A percentile compares a stretch with the other conserved stretches of the same genome.
These are phyloP conservation scores for Platycercus adscitus DNA, from an alignment of 2,113 vertebrate genomes.

Conservation along the genomic window DNA sequence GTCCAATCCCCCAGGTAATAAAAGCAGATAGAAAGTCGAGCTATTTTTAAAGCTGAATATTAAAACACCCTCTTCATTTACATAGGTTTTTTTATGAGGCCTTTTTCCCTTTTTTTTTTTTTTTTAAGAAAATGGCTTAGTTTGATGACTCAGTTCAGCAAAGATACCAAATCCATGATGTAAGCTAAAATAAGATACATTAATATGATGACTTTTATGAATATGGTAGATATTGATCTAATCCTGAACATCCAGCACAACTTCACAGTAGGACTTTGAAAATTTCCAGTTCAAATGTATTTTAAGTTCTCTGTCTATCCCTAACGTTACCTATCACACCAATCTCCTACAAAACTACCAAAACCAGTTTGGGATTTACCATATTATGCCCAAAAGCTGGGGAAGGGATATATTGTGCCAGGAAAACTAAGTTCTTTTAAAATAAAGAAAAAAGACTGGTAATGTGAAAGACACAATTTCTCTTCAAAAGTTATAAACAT, in stretches of 20 bases:
- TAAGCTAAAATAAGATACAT: not conserved
- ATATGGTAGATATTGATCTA: not conserved
- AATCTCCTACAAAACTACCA: not conserved
- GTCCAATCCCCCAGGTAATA: not conserved
- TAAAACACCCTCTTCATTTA: not conserved
- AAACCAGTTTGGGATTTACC: not conserved
- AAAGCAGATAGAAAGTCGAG: not conserved
- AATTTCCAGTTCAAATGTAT: not conserved
- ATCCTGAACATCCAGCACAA: not conserved
- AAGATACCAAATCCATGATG: not conserved
- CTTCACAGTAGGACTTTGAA: not conserved
- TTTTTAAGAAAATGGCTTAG: not conserved
- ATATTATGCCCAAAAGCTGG: not conserved
- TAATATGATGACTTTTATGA: not conserved
- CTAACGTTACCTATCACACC: fast-evolving
- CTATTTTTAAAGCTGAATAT: not conserved
- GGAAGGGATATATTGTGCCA: not conserved
- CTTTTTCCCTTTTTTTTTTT: not conserved
- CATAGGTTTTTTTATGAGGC: not conserved
- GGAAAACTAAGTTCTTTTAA: not conserved
- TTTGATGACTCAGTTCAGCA: not conserved
- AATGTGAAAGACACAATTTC: not conserved
- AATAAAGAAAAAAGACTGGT: not conserved
- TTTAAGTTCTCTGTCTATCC: not conserved
- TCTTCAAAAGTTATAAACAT: not conserved